phyloP scores from a whole-genome alignment of 2,113 vertebrate species.

The Marmota monax region DNA sequence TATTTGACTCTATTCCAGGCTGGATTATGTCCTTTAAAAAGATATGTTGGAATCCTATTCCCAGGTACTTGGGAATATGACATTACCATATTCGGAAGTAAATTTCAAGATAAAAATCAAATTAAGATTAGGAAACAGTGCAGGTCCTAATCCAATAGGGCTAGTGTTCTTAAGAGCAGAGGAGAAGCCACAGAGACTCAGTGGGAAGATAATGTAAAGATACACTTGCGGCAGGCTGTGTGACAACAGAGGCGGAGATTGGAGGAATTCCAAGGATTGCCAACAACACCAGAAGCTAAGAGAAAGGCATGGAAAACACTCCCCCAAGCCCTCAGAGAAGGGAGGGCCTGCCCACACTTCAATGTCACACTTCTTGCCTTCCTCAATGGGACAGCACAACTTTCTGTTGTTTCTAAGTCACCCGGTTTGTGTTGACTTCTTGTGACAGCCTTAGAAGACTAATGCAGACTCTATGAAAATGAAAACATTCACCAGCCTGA shows the following conservation, averaged over 20 bases:
- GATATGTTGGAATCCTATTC: neutral
- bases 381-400: neutral
- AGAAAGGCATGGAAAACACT: neutral
- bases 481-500: constrained; percentile 87
- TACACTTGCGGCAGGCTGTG: too few species aligned
- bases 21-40: neutral
- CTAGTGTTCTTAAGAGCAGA: neutral
- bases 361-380: neutral
- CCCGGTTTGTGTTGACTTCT: neutral
- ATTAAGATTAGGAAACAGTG: neutral
- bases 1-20: neutral
- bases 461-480: neutral
- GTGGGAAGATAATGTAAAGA: neutral
- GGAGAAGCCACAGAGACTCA: neutral
- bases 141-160: neutral
- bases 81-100: neutral
- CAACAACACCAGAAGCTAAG: neutral
- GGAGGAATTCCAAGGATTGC: neutral
- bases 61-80: neutral
- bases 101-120: neutral
- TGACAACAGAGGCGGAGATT: neutral
- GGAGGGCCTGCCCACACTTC: too few species aligned
- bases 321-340: neutral
- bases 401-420: neutral
- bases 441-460: neutral